Evolutionary conservation across 1,140 invertebrate genomes (phyloP).

Genomic region (Calliopsis andreniformis): DNA sequence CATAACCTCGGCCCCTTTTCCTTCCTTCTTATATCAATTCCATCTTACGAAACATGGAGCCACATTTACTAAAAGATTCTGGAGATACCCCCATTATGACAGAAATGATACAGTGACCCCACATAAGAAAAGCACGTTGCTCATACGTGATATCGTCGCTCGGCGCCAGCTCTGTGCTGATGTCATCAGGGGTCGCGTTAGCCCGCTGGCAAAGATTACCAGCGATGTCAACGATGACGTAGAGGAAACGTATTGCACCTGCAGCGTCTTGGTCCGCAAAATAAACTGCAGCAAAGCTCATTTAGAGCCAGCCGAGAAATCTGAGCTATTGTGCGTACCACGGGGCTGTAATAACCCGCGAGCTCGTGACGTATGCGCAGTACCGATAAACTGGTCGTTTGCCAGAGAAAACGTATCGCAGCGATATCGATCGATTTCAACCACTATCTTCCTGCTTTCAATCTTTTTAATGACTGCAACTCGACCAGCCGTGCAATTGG

Average conservation of each 20-base stretch:
- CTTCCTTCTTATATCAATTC: too few relatives aligned
- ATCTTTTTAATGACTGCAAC: not conserved
- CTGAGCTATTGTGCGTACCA: not conserved
- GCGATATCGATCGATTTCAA: not conserved
- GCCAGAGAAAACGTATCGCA: not conserved
- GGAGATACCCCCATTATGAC: too few relatives aligned
- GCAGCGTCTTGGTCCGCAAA: slow-evolving; percentile 11
- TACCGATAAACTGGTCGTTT: not conserved
- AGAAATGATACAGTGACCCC: too few relatives aligned
- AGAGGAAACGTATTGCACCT: slow-evolving; percentile 4
- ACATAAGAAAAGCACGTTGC: not conserved
- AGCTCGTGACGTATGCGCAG: too few relatives aligned
- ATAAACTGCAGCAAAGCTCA: slow-evolving; percentile 4
- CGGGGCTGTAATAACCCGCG: not conserved
- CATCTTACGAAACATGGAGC: too few relatives aligned
- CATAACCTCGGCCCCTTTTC: too few relatives aligned
- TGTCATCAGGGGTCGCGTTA: not conserved
- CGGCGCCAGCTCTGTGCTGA: not conserved
- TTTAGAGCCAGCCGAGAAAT: not conserved
- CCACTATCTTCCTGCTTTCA: not conserved
- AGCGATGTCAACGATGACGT: not conserved
- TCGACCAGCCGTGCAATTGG: not conserved
- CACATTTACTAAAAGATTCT: too few relatives aligned
- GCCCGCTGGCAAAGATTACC: slow-evolving; percentile 13
- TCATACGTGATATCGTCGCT: not conserved